Conservation (phyloP, 2,888 invertebrate species). For the Agriopis aurantiaria region DNA sequence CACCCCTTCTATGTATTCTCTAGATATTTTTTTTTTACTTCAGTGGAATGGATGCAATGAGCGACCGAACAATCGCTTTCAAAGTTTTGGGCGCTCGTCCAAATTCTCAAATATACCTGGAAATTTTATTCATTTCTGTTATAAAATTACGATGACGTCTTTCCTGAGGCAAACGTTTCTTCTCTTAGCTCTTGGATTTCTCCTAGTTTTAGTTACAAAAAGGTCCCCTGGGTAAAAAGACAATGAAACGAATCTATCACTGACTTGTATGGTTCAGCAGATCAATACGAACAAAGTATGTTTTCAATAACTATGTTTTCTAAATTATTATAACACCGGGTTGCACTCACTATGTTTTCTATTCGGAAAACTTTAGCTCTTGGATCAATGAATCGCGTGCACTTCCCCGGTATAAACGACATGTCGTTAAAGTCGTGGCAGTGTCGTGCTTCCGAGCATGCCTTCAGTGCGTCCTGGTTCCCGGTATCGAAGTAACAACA, state of each 20-base stretch:
- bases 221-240: background rate
- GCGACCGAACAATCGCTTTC: constrained; percentile 6
- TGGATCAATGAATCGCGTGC: constrained; percentile 6
- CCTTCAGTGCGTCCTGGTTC: constrained; percentile 22
- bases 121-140: too few relatives aligned
- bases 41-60: constrained; percentile 13
- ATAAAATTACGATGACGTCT: constrained; percentile 1
- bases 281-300: background rate
- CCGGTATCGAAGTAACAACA: constrained; percentile 33
- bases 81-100: constrained; percentile 25
- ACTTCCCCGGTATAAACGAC: constrained; percentile 1
- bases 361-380: background rate
- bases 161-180: background rate
- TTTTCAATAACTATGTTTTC: too few relatives aligned
- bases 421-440: constrained; percentile 7
- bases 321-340: too few relatives aligned
- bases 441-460: constrained; percentile 4
- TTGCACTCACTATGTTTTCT: too few relatives aligned
- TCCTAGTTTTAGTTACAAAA: background rate
- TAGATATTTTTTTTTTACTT: constrained; percentile 2
- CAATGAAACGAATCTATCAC: background rate
- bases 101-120: background rate
- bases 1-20: background rate
- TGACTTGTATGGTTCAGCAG: background rate
- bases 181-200: background rate